Conservation (phyloP, 2,888 invertebrate species). For the Drosophila infuscata region DNA sequence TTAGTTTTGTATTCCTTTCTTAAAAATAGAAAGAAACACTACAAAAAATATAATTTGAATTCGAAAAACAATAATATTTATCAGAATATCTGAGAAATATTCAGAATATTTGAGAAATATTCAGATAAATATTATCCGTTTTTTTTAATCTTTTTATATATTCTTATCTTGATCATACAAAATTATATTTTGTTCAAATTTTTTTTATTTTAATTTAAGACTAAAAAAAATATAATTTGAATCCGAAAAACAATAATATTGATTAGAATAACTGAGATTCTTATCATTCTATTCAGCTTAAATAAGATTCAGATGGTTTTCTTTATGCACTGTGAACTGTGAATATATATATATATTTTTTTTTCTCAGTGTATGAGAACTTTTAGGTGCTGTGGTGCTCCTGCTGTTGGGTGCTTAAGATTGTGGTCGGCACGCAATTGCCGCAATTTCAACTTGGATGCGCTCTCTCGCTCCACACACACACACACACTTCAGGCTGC, state of each 20-base stretch:
- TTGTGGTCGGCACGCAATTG: constrained; percentile 79
- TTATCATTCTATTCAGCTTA: neutral
- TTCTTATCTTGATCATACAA: neutral
- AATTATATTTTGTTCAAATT: neutral
- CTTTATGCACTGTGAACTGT: neutral
- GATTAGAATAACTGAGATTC: neutral
- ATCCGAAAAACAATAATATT: neutral
- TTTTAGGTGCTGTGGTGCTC: constrained; percentile 48
- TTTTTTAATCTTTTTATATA: neutral
- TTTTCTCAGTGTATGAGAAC: constrained; percentile 40
- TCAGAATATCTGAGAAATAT: neutral
- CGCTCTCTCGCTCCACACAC: constrained; percentile 26
- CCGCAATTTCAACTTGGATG: constrained; percentile 76
- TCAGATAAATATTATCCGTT: neutral
- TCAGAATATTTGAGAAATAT: neutral
- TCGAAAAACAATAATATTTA: neutral
- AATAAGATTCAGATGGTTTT: neutral
- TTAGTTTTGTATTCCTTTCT: neutral
- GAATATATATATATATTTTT: neutral
- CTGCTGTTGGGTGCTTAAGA: constrained; percentile 59
- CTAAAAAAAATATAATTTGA: neutral
- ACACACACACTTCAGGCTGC: constrained; percentile 37
- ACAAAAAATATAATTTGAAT: neutral
- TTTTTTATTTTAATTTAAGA: neutral
- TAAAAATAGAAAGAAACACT: fast-evolving